Conservation (phyloP, 1,140 invertebrate species). For the Vanessa tameamea region DNA sequence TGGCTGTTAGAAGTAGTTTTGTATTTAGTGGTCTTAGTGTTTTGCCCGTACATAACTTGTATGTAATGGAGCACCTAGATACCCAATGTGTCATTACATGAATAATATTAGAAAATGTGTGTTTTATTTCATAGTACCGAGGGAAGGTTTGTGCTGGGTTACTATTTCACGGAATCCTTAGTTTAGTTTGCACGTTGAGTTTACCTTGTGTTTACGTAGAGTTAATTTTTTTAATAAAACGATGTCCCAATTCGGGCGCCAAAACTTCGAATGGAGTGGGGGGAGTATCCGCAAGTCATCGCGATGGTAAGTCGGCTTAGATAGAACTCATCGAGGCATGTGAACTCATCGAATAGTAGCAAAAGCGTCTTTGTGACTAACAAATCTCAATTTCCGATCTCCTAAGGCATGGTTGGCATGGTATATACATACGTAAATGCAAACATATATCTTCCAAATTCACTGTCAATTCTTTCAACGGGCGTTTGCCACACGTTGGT, state of each 20-base stretch:
- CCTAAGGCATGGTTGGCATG: conserved; percentile 66
- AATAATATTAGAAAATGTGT: conserved; percentile 77
- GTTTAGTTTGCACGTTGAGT: conserved; percentile 63
- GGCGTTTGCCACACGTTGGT: conserved; percentile 76
- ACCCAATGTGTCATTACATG: conserved; percentile 77
- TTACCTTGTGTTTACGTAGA: conserved; percentile 28
- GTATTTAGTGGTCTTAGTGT: conserved; percentile 62
- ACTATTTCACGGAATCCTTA: conserved; percentile 56
- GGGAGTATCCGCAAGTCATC: conserved; percentile 29
- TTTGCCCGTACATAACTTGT: conserved; percentile 65
- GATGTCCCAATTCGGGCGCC: conserved; percentile 41
- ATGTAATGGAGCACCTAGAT: conserved; percentile 70
- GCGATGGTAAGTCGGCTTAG: conserved; percentile 47
- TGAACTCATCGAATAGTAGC: conserved; percentile 41
- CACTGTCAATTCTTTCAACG: conserved; percentile 74
- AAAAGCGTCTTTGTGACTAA: conserved; percentile 53
- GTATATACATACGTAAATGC: conserved; percentile 57
- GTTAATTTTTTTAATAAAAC: conserved; percentile 17
- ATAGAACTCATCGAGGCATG: conserved; percentile 47
- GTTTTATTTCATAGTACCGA: conserved; percentile 72
- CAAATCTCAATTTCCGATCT: conserved; percentile 41
- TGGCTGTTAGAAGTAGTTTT: conserved; percentile 60
- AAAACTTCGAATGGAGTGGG: conserved; percentile 34
- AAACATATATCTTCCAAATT: conserved; percentile 66
- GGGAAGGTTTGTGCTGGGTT: conserved; percentile 60